Evolutionary conservation across 2,888 invertebrate species (phyloP), one percentile per base, ranked within the genome.

Genomic region (Rhamnusium bicolor): DNA sequence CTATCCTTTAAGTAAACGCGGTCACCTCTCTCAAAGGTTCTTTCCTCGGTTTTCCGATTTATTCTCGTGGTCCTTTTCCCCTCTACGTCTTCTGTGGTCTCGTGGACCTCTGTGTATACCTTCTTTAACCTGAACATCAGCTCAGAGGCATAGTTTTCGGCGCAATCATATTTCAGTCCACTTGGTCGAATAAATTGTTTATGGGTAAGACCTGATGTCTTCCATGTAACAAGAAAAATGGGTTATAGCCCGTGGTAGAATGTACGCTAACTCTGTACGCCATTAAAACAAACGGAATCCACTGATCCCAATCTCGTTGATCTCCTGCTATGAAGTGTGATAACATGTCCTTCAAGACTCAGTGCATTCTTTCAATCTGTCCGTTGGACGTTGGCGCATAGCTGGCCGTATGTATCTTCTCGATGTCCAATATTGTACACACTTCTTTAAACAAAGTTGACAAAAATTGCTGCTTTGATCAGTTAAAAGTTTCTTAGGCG

Each of bases 281-380:
- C 78, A 83, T 80, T 53, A 83, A 29, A 0, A 77, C 80, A 54
- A 74, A 81, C 0, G 83, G 82, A 24, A 85, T 16, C 78, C 79
- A 79, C 16, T 73, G 40, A 56, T 85, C 84, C 84, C 83, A 85
- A 54, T 83, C 78, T 77, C 79, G 78, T 18, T 73, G 40, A 56
- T 85, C 84, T 83, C 83, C 54, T 0, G 62, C 21, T 0, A 84
- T 76, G 58, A 80, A 84, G 56, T 84, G 82, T 1, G 80, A 77
- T 2, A 85, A 32, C 60, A 78, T 77, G 21, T 82, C 79, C 60
- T 79, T 83, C 0, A 86, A 53, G 1, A 77, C 74, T 49, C 83
- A 61, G 47, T 85, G 85, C 46, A 79, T 73, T 47, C 85, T 46
- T 67, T 86, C 85, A 0, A 85, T 71, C 47, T 80, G 71, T 2